These are phyloP conservation scores for Bufo bufo DNA, from an alignment of 2,113 vertebrate genomes.

Conservation along the genomic window DNA sequence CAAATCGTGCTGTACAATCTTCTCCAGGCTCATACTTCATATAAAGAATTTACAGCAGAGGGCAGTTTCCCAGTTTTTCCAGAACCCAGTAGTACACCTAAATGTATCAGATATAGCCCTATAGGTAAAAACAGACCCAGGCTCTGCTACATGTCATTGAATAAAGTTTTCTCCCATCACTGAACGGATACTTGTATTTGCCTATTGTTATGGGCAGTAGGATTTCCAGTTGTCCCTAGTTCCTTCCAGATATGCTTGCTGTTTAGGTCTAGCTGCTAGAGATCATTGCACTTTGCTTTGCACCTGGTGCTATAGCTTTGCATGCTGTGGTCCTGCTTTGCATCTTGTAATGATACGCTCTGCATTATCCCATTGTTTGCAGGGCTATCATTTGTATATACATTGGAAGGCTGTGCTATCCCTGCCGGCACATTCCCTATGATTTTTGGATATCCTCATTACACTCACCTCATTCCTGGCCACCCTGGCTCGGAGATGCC, in stretches of 20 bases:
- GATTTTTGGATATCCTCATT: not conserved
- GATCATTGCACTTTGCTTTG: not conserved
- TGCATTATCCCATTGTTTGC: constrained; percentile 12
- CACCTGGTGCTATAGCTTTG: not conserved
- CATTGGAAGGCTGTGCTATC: not conserved
- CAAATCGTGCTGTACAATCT: not conserved
- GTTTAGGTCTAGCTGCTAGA: not conserved
- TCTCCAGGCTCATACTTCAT: not conserved
- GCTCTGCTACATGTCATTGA: not conserved
- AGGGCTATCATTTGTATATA: not conserved
- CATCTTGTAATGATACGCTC: not conserved
- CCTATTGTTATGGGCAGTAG: not conserved
- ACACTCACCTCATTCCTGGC: constrained; percentile 51
- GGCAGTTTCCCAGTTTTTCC: not conserved
- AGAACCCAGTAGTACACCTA: not conserved
- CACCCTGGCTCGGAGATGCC: constrained; percentile 20
- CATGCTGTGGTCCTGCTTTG: not conserved
- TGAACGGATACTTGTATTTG: not conserved
- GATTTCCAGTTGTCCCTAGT: not conserved
- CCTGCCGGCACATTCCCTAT: not conserved
- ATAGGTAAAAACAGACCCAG: not conserved
- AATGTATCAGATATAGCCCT: not conserved
- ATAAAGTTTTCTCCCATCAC: not conserved
- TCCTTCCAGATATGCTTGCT: not conserved
- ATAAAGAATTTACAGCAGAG: not conserved